phyloP scores from a whole-genome alignment of 2,888 invertebrate species.

The Cryptus armator region DNA sequence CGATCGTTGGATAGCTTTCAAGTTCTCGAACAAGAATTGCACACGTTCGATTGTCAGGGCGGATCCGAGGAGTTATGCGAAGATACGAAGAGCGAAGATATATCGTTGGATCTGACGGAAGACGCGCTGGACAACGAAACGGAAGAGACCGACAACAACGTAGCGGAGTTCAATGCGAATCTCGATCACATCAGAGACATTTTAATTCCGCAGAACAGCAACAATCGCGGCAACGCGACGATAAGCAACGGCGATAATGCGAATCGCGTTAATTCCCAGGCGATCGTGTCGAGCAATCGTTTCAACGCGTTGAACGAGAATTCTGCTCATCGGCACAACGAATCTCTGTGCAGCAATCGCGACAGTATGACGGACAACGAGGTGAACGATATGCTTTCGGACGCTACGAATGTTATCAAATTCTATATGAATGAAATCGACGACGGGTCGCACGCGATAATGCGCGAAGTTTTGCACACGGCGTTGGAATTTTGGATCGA shows the following conservation, averaged over 20 bases:
- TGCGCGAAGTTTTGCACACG: conserved; percentile 81
- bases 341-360: conserved; percentile 9
- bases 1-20: conserved; percentile 83
- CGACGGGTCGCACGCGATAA: conserved; percentile 77
- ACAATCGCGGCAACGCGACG: conserved; percentile 21
- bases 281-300: conserved; percentile 28
- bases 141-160: conserved; percentile 56
- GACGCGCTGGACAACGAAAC: conserved; percentile 72
- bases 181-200: conserved; percentile 57
- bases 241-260: conserved; percentile 40
- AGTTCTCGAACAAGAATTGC: conserved; percentile 81
- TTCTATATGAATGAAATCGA: conserved; percentile 82
- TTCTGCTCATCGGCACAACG: conserved; percentile 21
- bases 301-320: conserved; percentile 26
- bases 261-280: conserved; percentile 13
- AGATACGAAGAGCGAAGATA: conserved; percentile 77
- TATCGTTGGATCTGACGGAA: conserved; percentile 75
- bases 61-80: conserved; percentile 84
- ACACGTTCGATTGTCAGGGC: conserved; percentile 84
- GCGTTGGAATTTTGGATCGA: conserved; percentile 85
- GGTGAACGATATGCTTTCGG: conserved; percentile 63
- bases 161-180: conserved; percentile 55
- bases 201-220: conserved; percentile 42
- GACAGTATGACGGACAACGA: conserved; percentile 68
- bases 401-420: conserved; percentile 79